Percentiles rank a stretch among this genome's conserved stretches.
Evolutionary conservation across 2,797 vertebrate species (phyloP).

Genomic region (Eulemur mongoz): DNA sequence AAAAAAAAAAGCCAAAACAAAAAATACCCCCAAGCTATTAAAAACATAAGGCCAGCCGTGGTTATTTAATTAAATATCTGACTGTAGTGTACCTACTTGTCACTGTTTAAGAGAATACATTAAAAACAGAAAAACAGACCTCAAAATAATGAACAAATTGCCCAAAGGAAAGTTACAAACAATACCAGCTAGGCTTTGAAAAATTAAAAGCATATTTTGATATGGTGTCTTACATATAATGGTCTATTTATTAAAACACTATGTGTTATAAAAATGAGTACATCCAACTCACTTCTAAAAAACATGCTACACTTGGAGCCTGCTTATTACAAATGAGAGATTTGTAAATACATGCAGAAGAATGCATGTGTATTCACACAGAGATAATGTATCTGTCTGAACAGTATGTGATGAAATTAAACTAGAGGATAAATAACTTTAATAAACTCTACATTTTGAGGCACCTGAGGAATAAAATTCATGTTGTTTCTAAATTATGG

Average conservation of each 20-base stretch:
- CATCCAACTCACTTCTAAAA: conserved; percentile 52
- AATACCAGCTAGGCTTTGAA: conserved; percentile 66
- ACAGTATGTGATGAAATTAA: conserved; percentile 1
- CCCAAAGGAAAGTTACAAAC: conserved; percentile 71
- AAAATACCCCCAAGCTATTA: background rate
- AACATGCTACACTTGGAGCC: conserved; percentile 49
- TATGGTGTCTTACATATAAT: conserved; percentile 57
- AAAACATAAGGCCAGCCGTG: conserved; percentile 76
- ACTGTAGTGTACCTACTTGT: conserved; percentile 68
- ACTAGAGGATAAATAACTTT: conserved; percentile 69
- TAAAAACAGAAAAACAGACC: conserved; percentile 81
- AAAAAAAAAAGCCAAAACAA: conserved; percentile 24
- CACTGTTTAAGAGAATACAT: conserved; percentile 78
- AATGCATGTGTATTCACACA: conserved; percentile 27
- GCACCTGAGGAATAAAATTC: conserved; percentile 69
- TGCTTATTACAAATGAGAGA: background rate
- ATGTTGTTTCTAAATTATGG: conserved; percentile 50
- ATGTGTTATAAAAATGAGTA: conserved; percentile 39
- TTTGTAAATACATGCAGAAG: conserved; percentile 8
- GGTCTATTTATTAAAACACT: conserved; percentile 64
- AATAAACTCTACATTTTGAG: conserved; percentile 66
- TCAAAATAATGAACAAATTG: conserved; percentile 79
- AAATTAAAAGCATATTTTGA: conserved; percentile 73
- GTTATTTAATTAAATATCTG: conserved; percentile 78
- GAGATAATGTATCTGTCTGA: background rate